phyloP scores from a whole-genome alignment of 1,140 invertebrate genomes.

The Conus betulinus region DNA sequence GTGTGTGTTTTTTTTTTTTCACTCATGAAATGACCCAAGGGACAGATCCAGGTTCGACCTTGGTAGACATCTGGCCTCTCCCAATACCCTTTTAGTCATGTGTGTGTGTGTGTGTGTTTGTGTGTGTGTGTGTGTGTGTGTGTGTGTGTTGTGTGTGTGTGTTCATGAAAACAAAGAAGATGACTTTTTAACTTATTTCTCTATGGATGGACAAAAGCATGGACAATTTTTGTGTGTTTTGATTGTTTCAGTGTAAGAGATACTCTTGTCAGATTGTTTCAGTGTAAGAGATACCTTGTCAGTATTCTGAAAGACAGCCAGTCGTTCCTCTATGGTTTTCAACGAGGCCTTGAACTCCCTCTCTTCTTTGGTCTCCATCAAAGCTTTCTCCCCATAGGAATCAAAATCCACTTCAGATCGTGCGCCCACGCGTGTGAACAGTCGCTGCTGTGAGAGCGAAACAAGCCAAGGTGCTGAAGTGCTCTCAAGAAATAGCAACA shows the following conservation, averaged over 20 bases:
- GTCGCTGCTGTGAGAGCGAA: slow-evolving; percentile 48
- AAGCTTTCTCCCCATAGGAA: slow-evolving; percentile 62
- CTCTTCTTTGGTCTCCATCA: slow-evolving; percentile 67
- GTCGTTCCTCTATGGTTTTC: slow-evolving; percentile 61
- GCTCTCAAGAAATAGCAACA: not conserved
- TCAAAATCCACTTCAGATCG: slow-evolving; percentile 44
- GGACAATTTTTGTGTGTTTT: too few species aligned
- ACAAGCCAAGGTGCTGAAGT: slow-evolving; percentile 18
- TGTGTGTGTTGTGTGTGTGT: too few species aligned
- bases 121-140: too few species aligned
- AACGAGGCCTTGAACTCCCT: slow-evolving; percentile 61
- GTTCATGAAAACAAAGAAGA: too few species aligned
- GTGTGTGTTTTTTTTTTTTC: too few species aligned
- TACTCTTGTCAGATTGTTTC: slow-evolving; percentile 50
- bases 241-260: not conserved
- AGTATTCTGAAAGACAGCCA: slow-evolving; percentile 54
- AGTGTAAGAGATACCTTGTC: slow-evolving; percentile 49
- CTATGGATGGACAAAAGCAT: too few species aligned
- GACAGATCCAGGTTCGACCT: too few species aligned
- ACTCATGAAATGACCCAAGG: too few species aligned
- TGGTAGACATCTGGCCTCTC: too few species aligned
- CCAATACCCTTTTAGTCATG: too few species aligned
- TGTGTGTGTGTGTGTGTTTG: too few species aligned
- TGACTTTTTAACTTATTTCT: too few species aligned
- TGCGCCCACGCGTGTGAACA: slow-evolving; percentile 56